Conservation (phyloP, 2,888 invertebrate genomes). For the Macrophya alboannulata region DNA sequence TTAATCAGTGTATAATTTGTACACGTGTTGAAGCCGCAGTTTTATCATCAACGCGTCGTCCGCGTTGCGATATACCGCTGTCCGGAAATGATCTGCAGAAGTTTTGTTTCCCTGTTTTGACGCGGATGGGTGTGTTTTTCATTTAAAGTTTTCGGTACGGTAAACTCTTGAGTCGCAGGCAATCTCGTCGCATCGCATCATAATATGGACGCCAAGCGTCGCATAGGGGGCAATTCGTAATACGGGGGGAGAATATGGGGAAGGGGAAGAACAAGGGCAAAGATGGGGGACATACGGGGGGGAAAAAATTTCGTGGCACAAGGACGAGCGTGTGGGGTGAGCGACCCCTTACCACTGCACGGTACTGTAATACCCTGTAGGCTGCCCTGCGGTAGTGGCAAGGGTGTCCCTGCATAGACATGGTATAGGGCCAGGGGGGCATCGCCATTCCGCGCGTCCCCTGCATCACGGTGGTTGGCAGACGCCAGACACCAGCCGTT, state of each 20-base stretch:
- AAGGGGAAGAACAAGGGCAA: conserved; percentile 59
- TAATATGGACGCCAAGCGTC: conserved; percentile 45
- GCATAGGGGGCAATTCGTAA: conserved; percentile 57
- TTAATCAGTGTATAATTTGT: conserved; percentile 6
- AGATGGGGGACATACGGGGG: conserved; percentile 60
- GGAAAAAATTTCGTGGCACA: conserved; percentile 53
- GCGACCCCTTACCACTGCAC: conserved; percentile 49
- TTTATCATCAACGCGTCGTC: neutral
- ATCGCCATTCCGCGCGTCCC: conserved; percentile 49
- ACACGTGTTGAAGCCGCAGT: conserved; percentile 1
- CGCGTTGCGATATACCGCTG: neutral
- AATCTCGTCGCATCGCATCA: conserved; percentile 28
- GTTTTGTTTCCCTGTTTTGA: neutral
- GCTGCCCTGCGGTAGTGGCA: conserved; percentile 33
- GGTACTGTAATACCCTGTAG: conserved; percentile 40
- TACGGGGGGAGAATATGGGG: conserved; percentile 61
- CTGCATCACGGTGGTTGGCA: conserved; percentile 29
- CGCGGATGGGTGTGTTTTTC: neutral
- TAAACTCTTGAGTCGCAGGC: neutral
- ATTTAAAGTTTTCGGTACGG: neutral
- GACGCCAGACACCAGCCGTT: conserved; percentile 45
- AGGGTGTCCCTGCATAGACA: conserved; percentile 47
- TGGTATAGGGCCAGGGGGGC: conserved; percentile 40
- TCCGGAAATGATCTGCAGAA: neutral
- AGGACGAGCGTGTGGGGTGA: conserved; percentile 53